These are phyloP conservation scores for Siderastrea radians DNA, from an alignment of 92 coral and sea anemone species.

Conservation along the genomic window DNA sequence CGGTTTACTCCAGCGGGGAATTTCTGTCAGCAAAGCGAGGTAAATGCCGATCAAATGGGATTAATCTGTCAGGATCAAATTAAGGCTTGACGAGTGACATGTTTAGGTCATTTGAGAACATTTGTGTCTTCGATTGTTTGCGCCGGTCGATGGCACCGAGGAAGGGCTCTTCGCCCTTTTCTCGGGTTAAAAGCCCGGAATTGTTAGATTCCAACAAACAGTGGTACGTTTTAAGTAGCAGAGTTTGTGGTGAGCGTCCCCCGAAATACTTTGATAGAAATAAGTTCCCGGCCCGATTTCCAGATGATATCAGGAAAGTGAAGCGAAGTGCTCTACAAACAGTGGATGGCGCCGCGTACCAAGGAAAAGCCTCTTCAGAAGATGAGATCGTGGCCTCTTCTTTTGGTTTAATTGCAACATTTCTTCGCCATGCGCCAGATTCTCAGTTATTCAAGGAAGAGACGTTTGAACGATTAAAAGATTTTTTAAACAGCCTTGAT, in stretches of 20 bases:
- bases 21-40: too few relatives aligned
- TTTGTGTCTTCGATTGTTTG: too few relatives aligned
- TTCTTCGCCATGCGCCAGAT: conserved; percentile 9
- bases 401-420: conserved; percentile 19
- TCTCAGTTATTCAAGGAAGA: not conserved
- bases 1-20: too few relatives aligned
- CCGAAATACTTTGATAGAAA: not conserved
- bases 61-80: too few relatives aligned
- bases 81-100: too few relatives aligned
- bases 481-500: conserved; percentile 1
- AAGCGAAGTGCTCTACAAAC: not conserved
- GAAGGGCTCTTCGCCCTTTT: conserved; percentile 35
- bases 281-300: conserved; percentile 9
- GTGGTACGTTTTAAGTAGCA: conserved; percentile 20
- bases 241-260: conserved; percentile 29
- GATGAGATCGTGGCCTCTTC: conserved; percentile 30
- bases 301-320: conserved; percentile 9
- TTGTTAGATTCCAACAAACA: not conserved
- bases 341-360: conserved; percentile 15
- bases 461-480: not conserved
- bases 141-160: conserved; percentile 35
- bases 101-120: too few relatives aligned
- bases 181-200: conserved; percentile 8
- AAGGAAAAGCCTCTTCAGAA: conserved; percentile 12
- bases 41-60: too few relatives aligned